A percentile compares a stretch with the other conserved stretches of the same genome.
Conservation (phyloP, 2,113 vertebrate genomes). For the Oreochromis tanganicae region DNA sequence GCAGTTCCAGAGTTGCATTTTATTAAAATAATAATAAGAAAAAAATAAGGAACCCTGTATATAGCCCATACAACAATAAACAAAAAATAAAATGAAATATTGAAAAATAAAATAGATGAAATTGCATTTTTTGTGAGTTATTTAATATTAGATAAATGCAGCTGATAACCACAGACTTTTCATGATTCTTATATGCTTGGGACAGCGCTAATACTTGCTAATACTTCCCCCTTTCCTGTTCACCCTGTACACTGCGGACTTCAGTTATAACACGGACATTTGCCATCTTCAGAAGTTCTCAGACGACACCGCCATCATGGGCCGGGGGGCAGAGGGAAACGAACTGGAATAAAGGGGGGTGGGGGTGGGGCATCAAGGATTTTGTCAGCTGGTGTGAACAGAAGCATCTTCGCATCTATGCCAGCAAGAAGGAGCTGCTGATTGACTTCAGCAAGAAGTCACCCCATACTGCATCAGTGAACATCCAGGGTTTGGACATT, state of each 20-base stretch:
- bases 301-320: too few relatives aligned
- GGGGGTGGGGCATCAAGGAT: too few relatives aligned
- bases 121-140: background rate
- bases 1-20: background rate
- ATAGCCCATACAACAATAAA: background rate
- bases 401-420: too few relatives aligned
- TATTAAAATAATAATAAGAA: background rate
- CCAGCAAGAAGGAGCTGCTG: too few relatives aligned
- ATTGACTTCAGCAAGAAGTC: too few relatives aligned
- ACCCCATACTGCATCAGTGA: too few relatives aligned
- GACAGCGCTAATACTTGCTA: background rate
- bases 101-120: accelerated
- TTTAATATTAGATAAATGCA: background rate
- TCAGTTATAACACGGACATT: accelerated
- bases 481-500: too few relatives aligned
- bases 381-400: too few relatives aligned
- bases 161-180: background rate
- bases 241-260: too few relatives aligned
- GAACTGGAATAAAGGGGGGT: accelerated
- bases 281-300: too few relatives aligned
- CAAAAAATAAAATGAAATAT: background rate
- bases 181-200: background rate
- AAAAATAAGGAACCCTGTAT: background rate
- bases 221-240: too few relatives aligned
- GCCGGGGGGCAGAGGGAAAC: too few relatives aligned